phyloP scores from a whole-genome alignment of 2,797 vertebrate species.

The Cuniculus paca region DNA sequence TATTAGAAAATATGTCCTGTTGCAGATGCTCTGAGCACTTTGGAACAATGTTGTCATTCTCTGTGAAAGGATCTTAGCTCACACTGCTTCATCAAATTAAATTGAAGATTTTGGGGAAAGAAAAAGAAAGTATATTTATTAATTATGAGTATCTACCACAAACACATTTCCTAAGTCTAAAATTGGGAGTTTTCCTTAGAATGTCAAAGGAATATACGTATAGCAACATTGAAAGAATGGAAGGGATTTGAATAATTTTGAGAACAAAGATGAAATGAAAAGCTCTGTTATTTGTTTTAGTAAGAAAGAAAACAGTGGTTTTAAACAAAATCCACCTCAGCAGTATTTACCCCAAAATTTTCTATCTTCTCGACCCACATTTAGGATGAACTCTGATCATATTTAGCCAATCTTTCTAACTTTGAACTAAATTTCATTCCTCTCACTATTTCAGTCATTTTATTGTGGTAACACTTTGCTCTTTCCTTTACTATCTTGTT shows the following conservation, averaged over 20 bases:
- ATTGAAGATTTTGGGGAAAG: background rate
- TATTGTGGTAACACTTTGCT: background rate
- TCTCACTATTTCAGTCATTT: background rate
- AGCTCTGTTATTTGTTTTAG: background rate
- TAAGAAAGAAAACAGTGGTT: background rate
- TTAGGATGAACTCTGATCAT: background rate
- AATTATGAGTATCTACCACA: background rate
- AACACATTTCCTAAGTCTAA: background rate
- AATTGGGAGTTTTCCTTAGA: background rate
- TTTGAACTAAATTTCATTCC: background rate
- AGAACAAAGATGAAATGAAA: background rate
- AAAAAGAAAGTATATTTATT: background rate
- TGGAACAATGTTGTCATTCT: background rate
- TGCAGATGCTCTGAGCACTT: background rate
- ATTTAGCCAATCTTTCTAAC: background rate
- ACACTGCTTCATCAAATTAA: background rate
- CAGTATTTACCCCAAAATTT: background rate
- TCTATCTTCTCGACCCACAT: background rate
- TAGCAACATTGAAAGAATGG: background rate
- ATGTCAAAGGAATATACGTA: background rate
- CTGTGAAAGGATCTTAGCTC: background rate
- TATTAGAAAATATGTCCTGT: background rate
- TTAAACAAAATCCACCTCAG: background rate
- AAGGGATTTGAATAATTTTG: background rate
- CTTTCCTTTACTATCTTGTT: background rate